phyloP scores from a whole-genome alignment of 2,797 vertebrate species.

The Pangasius macronema region DNA sequence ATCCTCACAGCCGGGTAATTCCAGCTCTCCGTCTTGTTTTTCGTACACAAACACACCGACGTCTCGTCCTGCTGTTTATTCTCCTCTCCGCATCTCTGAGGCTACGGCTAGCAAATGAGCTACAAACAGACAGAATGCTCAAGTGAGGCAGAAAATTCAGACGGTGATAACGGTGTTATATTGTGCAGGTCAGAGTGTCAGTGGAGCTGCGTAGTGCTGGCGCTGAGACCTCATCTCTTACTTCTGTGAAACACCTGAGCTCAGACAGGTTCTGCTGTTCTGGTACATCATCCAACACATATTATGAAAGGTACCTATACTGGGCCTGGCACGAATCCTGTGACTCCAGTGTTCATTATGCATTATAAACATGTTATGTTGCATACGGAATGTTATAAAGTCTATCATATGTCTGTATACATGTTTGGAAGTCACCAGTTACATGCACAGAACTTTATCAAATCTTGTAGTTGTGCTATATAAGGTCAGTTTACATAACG shows the following conservation, averaged over 20 bases:
- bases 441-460: not conserved
- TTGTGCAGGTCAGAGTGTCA: not conserved
- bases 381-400: not conserved
- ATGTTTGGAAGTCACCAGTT: not conserved
- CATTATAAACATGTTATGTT: not conserved
- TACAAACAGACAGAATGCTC: slow-evolving; percentile 43
- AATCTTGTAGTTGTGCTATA: no score
- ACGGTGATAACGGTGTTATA: not conserved
- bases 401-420: not conserved
- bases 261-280: not conserved
- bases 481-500: no score
- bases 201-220: not conserved
- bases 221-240: not conserved
- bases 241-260: not conserved
- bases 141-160: slow-evolving; percentile 18
- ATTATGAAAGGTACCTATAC: not conserved
- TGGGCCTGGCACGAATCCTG: not conserved
- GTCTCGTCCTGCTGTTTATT: slow-evolving; percentile 35
- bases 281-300: not conserved
- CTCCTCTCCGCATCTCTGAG: slow-evolving; percentile 35
- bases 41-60: slow-evolving; percentile 52
- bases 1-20: slow-evolving; percentile 43
- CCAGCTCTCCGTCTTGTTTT: slow-evolving; percentile 32
- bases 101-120: slow-evolving; percentile 35
- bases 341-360: not conserved